A percentile compares a stretch with the other conserved stretches of the same genome.
phyloP scores from a whole-genome alignment of 1,140 invertebrate species.

The Panulirus ornatus region DNA sequence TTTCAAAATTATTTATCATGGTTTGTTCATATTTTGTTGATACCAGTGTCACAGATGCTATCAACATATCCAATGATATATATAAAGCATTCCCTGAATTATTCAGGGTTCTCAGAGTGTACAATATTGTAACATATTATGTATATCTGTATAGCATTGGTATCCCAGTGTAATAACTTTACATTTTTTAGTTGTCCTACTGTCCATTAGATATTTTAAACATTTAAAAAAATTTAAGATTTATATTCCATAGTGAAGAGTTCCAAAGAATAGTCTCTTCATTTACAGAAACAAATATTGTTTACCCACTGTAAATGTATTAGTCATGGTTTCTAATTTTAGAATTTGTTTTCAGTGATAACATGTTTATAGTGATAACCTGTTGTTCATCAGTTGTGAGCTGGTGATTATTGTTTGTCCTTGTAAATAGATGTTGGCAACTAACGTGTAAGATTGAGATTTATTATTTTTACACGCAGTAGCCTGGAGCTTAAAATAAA shows the following conservation, averaged over 20 bases:
- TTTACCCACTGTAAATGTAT: constrained; percentile 58
- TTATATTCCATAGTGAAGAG: constrained; percentile 48
- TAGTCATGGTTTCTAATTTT: constrained; percentile 64
- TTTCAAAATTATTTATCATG: too few relatives aligned
- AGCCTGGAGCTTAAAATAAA: constrained; percentile 70
- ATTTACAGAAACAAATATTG: constrained; percentile 46
- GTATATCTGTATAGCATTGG: not conserved
- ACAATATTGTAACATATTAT: constrained; percentile 34
- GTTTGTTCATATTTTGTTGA: too few relatives aligned
- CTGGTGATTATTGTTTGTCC: constrained; percentile 29
- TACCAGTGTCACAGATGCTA: too few relatives aligned
- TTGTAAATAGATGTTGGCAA: constrained; percentile 70
- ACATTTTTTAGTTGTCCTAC: constrained; percentile 22
- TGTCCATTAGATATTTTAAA: constrained; percentile 1
- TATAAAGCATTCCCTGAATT: not conserved
- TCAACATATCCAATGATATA: too few relatives aligned
- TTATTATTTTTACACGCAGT: constrained; percentile 73
- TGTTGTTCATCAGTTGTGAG: constrained; percentile 37
- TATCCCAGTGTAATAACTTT: not conserved
- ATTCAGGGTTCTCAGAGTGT: not conserved
- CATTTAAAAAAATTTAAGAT: constrained; percentile 20
- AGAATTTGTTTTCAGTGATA: constrained; percentile 34
- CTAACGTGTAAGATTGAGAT: constrained; percentile 73
- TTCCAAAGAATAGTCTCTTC: constrained; percentile 67
- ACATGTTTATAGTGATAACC: constrained; percentile 37